phyloP scores from a whole-genome alignment of 2,113 vertebrate genomes.

The Nestor notabilis region DNA sequence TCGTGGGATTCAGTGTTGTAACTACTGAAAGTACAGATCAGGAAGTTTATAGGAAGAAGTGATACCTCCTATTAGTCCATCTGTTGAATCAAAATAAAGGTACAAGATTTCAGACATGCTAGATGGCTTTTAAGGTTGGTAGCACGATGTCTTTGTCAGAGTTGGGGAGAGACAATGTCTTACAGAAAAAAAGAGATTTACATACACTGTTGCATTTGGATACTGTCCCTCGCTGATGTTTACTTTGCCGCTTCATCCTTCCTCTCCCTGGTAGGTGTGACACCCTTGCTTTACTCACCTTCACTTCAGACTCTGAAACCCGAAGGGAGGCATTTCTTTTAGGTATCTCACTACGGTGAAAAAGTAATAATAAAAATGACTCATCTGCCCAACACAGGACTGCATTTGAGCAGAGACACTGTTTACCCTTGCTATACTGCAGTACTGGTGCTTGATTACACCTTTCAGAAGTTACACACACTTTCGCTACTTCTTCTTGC shows the following conservation, averaged over 20 bases:
- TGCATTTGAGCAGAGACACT: not conserved
- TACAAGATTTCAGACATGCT: not conserved
- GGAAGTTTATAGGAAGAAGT: not conserved
- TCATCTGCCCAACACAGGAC: fast-evolving
- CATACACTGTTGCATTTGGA: not conserved
- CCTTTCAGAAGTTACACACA: not conserved
- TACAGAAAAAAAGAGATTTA: not conserved
- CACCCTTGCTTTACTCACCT: not conserved
- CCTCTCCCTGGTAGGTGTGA: not conserved
- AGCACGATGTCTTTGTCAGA: not conserved
- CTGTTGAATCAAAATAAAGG: not conserved
- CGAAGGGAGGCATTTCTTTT: not conserved
- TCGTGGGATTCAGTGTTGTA: not conserved
- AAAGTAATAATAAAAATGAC: not conserved
- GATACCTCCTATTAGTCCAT: not conserved
- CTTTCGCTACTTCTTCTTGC: not conserved
- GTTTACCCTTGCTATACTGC: not conserved
- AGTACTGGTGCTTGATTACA: not conserved
- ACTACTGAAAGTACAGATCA: not conserved
- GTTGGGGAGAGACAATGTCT: not conserved
- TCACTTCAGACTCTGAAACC: not conserved
- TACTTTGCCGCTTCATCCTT: not conserved
- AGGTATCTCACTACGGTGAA: not conserved
- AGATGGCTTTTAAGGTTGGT: not conserved
- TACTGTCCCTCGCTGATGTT: not conserved